Evolutionary conservation across 1,140 invertebrate species (phyloP).

Genomic region (Cydia amplana): DNA sequence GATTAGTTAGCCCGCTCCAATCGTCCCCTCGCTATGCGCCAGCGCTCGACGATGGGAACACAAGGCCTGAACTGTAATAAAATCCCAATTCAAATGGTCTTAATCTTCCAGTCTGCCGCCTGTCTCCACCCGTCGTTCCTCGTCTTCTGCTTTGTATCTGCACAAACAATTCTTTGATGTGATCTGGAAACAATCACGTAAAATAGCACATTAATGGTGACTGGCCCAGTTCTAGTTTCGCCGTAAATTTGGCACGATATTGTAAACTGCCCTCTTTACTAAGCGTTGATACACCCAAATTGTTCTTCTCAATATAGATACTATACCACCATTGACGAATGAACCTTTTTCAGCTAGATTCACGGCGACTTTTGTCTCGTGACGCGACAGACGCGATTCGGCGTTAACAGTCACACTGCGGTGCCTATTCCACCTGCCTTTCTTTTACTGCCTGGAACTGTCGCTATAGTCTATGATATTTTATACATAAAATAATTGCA

Average conservation of each 20-base stretch:
- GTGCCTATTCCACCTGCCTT: background rate
- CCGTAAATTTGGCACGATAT: constrained; percentile 74
- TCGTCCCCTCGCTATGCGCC: too few species aligned
- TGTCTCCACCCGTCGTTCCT: constrained; percentile 42
- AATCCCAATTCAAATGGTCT: background rate
- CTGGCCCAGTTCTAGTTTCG: constrained; percentile 70
- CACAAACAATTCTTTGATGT: constrained; percentile 63
- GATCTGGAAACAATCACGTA: constrained; percentile 72
- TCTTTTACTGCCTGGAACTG: background rate
- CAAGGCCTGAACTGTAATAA: background rate
- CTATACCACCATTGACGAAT: background rate
- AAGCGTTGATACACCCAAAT: constrained; percentile 55
- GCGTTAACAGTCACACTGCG: background rate
- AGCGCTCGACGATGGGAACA: background rate
- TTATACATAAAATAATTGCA: too few species aligned
- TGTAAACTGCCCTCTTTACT: constrained; percentile 78
- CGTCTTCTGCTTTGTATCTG: constrained; percentile 50
- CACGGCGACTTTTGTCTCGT: too few species aligned
- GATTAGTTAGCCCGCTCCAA: too few species aligned
- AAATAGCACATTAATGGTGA: constrained; percentile 65
- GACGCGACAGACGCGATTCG: background rate
- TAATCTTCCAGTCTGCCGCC: constrained; percentile 30
- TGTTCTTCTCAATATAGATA: constrained; percentile 32
- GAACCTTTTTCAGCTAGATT: too few species aligned
- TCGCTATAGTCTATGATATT: background rate